Percentiles rank a stretch among this genome's conserved stretches.
phyloP scores from a whole-genome alignment of 2,797 vertebrate genomes.

The Echeneis naucrates region DNA sequence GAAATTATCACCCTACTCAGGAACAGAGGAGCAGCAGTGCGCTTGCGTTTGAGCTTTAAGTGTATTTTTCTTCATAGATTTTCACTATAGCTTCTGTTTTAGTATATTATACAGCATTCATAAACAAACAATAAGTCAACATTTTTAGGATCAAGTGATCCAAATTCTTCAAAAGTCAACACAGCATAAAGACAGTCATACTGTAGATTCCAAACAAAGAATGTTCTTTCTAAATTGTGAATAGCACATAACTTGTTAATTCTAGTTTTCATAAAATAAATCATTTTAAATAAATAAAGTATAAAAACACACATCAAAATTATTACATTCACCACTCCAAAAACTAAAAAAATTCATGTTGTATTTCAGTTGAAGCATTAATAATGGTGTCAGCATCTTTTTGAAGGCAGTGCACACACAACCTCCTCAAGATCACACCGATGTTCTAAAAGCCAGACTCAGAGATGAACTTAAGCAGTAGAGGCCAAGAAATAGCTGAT shows the following conservation, averaged over 20 bases:
- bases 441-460: not conserved
- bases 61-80: not conserved
- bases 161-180: not conserved
- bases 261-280: not conserved
- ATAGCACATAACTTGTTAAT: not conserved
- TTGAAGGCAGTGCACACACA: not conserved
- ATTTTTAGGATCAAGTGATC: not conserved
- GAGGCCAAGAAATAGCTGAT: not conserved
- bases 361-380: not conserved
- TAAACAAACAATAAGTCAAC: constrained; percentile 5
- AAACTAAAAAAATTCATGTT: not conserved
- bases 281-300: not conserved
- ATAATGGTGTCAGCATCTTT: not conserved
- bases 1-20: not conserved
- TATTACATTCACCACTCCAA: not conserved
- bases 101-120: not conserved
- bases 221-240: not conserved
- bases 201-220: not conserved
- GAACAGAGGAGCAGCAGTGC: not conserved
- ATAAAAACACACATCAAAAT: not conserved
- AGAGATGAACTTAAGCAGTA: no score
- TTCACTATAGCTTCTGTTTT: not conserved
- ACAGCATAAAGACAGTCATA: not conserved
- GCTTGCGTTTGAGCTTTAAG: not conserved
- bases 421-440: not conserved